Conservation (phyloP, 2,888 invertebrate species). For the Perizoma flavofasciatum region DNA sequence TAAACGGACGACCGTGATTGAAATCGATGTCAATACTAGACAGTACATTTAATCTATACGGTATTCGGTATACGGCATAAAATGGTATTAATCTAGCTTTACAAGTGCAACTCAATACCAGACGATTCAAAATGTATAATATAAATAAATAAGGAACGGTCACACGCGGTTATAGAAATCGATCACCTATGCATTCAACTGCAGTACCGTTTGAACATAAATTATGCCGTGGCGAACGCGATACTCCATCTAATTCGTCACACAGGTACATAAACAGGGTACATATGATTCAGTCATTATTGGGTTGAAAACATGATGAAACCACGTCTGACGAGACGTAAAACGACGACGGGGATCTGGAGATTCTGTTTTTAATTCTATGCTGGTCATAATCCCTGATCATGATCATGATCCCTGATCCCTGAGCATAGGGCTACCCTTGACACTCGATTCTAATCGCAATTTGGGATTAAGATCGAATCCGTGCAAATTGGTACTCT, state of each 20-base stretch:
- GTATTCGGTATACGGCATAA: no score
- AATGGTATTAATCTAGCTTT: slow-evolving; percentile 12
- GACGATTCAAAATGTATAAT: slow-evolving; percentile 13
- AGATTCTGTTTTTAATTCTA: no score
- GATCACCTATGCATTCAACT: slow-evolving; percentile 27
- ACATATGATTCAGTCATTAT: slow-evolving; percentile 17
- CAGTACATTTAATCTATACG: slow-evolving; percentile 11
- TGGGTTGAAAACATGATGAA: slow-evolving; percentile 7
- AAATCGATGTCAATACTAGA: slow-evolving; percentile 52
- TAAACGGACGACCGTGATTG: slow-evolving; percentile 57
- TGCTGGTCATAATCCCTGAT: no score
- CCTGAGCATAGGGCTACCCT: no score
- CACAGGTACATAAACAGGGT: slow-evolving; percentile 19
- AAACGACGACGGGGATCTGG: no score
- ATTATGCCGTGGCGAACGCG: slow-evolving; percentile 23
- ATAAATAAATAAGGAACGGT: slow-evolving; percentile 19
- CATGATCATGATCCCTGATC: no score
- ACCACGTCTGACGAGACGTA: no score
- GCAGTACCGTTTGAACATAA: slow-evolving; percentile 19
- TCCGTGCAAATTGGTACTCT: no score
- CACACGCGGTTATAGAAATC: slow-evolving; percentile 19
- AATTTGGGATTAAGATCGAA: no score
- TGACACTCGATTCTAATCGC: no score
- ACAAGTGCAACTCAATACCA: slow-evolving; percentile 12
- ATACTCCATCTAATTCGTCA: slow-evolving; percentile 18